Conservation (phyloP, 2,888 invertebrate species). For the Plemyria rubiginata region DNA sequence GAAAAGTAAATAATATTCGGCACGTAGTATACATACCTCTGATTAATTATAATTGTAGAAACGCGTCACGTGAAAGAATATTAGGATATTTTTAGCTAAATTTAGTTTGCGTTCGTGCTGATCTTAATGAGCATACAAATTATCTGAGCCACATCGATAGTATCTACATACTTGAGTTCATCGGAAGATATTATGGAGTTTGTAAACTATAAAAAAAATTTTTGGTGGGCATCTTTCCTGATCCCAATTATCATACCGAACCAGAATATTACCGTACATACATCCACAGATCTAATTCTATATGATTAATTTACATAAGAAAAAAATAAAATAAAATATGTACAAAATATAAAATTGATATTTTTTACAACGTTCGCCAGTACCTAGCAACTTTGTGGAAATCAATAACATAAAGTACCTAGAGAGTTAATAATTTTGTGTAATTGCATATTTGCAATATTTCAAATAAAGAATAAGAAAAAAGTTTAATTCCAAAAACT, state of each 20-base stretch:
- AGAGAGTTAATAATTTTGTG: slow-evolving; percentile 52
- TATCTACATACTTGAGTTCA: slow-evolving; percentile 38
- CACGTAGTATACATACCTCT: no score
- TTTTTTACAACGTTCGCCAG: slow-evolving; percentile 48
- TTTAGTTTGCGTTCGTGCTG: slow-evolving; percentile 40
- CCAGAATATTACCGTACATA: slow-evolving; percentile 40
- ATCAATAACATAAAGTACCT: slow-evolving; percentile 74
- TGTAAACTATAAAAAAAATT: slow-evolving; percentile 45
- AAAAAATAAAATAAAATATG: slow-evolving; percentile 74
- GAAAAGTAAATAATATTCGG: background rate
- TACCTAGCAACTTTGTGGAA: slow-evolving; percentile 51
- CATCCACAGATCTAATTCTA: slow-evolving; percentile 73
- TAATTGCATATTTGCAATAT: slow-evolving; percentile 28
- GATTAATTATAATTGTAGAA: background rate
- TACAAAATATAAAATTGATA: slow-evolving; percentile 82
- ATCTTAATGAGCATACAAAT: slow-evolving; percentile 43
- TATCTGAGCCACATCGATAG: slow-evolving; percentile 52
- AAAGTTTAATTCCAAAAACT: slow-evolving; percentile 39
- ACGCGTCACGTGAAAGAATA: background rate
- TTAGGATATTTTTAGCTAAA: slow-evolving; percentile 3
- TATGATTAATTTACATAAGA: slow-evolving; percentile 79
- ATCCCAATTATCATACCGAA: slow-evolving; percentile 47
- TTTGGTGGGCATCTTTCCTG: slow-evolving; percentile 58
- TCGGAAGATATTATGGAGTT: slow-evolving; percentile 46
- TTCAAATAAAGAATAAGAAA: slow-evolving; percentile 23